A percentile compares a stretch with the other conserved stretches of the same genome.
These are phyloP conservation scores for Cydia pomonella DNA, from an alignment of 1,140 invertebrate genomes.

Conservation along the genomic window DNA sequence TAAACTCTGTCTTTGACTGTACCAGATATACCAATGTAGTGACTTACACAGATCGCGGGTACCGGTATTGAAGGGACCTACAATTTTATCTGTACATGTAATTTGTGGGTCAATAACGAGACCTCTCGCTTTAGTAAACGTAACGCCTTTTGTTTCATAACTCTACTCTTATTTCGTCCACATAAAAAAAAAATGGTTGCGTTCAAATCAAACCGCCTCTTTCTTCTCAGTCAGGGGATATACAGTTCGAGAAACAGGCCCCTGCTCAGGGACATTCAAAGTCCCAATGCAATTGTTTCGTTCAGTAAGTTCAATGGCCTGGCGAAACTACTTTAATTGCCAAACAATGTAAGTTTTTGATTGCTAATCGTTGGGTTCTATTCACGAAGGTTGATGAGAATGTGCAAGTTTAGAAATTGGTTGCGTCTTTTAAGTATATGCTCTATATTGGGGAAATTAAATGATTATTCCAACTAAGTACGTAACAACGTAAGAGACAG, in stretches of 20 bases:
- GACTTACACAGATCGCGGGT: neutral
- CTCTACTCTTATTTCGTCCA: slow-evolving; percentile 10
- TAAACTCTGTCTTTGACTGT: no score
- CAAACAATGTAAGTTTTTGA: neutral
- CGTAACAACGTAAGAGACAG: no score
- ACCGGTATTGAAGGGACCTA: neutral
- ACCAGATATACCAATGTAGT: neutral
- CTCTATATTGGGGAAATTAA: no score
- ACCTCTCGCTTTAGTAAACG: slow-evolving; percentile 28
- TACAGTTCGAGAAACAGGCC: no score
- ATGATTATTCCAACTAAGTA: no score
- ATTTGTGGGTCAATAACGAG: slow-evolving; percentile 31
- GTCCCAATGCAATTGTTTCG: neutral
- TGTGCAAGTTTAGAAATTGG: neutral
- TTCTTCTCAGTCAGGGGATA: slow-evolving; percentile 2
- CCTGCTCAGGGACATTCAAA: no score
- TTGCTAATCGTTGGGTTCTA: neutral
- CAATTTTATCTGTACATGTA: slow-evolving; percentile 6
- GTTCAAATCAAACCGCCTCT: neutral
- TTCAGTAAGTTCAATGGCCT: neutral
- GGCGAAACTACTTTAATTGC: neutral
- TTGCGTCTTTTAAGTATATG: neutral
- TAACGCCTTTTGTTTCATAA: slow-evolving; percentile 30
- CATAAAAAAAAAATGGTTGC: slow-evolving; percentile 12
- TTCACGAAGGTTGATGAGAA: neutral